Conservation (phyloP, 2,888 invertebrate species). For the Drosophila neonasuta region DNA sequence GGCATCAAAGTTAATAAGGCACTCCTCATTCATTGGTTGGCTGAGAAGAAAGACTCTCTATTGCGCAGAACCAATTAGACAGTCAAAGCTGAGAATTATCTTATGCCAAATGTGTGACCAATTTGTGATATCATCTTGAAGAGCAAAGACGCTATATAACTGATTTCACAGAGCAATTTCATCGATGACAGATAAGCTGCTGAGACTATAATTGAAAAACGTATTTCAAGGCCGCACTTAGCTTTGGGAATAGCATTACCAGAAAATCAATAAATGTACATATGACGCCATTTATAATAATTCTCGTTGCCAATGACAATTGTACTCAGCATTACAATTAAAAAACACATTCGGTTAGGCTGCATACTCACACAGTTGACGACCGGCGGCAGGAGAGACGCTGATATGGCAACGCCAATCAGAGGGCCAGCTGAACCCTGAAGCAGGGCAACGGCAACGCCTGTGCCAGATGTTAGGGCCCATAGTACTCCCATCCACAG, state of each 20-base stretch:
- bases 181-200: not conserved
- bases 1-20: not conserved
- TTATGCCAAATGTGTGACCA: not conserved
- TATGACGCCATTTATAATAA: not conserved
- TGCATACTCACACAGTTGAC: slow-evolving; percentile 89
- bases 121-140: not conserved
- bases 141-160: not conserved
- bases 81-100: not conserved
- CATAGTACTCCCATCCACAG: slow-evolving; percentile 90
- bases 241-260: not conserved
- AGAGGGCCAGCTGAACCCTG: slow-evolving; percentile 93
- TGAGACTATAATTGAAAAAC: not conserved
- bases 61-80: not conserved
- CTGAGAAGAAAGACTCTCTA: not conserved
- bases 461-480: slow-evolving; percentile 89
- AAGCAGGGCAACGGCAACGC: slow-evolving; percentile 92
- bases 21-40: not conserved
- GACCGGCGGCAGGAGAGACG: slow-evolving; percentile 91
- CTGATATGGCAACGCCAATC: slow-evolving; percentile 95
- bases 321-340: slow-evolving; percentile 2
- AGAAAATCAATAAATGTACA: not conserved
- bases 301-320: slow-evolving; percentile 23
- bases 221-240: slow-evolving; percentile 9
- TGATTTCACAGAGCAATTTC: not conserved
- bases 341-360: not conserved